A percentile compares a stretch with the other conserved stretches of the same genome.
Evolutionary conservation across 2,797 vertebrate genomes (phyloP).

Genomic region (Falco biarmicus): DNA sequence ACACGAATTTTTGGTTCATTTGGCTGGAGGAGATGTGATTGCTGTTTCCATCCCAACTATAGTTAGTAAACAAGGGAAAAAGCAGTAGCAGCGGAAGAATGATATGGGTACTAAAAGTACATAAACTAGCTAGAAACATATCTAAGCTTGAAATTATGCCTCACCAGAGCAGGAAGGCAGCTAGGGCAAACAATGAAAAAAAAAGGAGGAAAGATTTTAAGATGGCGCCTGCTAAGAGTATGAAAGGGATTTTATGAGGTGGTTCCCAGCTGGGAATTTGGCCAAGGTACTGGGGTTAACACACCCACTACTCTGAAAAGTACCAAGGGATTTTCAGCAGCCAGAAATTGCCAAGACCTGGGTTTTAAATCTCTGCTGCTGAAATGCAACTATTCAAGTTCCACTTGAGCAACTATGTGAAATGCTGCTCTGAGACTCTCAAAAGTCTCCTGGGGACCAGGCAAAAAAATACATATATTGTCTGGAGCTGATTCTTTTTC

Average conservation of each 20-base stretch:
- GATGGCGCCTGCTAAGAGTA: background rate
- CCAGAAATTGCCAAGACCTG: conserved; percentile 35
- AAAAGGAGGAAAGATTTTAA: background rate
- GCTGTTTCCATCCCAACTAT: background rate
- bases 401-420: conserved; percentile 58
- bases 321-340: conserved; percentile 54
- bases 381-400: conserved; percentile 65
- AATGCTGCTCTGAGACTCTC: conserved; percentile 65
- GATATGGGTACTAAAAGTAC: background rate
- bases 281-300: conserved; percentile 36
- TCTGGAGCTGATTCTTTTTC: conserved; percentile 54
- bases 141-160: background rate
- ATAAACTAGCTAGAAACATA: background rate
- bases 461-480: conserved; percentile 27
- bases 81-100: background rate
- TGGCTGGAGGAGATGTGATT: background rate
- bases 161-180: background rate
- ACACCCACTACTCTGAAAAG: conserved; percentile 32
- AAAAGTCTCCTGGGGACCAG: conserved; percentile 36
- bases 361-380: conserved; percentile 51
- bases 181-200: background rate
- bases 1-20: background rate
- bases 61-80: background rate
- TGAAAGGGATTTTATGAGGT: conserved; percentile 37
- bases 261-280: conserved; percentile 45